Conservation (phyloP, 2,888 invertebrate species). For the Pocota personata region DNA sequence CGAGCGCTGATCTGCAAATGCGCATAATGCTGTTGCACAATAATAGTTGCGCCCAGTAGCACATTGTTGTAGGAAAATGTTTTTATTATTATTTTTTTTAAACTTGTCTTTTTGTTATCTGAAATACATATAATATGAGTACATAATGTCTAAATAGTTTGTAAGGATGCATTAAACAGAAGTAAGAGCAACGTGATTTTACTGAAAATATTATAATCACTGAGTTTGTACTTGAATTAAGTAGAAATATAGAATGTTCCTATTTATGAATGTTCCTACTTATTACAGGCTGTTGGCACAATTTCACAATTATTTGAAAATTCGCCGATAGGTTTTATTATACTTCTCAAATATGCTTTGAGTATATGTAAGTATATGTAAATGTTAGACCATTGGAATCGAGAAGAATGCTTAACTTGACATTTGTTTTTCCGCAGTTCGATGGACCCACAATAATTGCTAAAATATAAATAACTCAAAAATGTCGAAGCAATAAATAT, state of each 20-base stretch:
- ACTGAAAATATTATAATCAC: not conserved
- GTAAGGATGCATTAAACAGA: not conserved
- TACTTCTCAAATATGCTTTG: too few relatives aligned
- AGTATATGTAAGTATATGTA: too few relatives aligned
- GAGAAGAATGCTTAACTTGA: too few relatives aligned
- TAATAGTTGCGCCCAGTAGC: constrained; percentile 32
- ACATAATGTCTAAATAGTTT: not conserved
- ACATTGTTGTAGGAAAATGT: not conserved
- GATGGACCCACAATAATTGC: too few relatives aligned
- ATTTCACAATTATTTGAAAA: too few relatives aligned
- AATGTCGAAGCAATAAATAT: too few relatives aligned
- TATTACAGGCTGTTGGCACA: too few relatives aligned
- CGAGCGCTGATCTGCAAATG: constrained; percentile 75
- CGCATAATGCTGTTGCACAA: constrained; percentile 75
- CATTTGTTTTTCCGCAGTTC: too few relatives aligned
- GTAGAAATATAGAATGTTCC: not conserved
- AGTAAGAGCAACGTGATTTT: constrained; percentile 13
- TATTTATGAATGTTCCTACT: too few relatives aligned
- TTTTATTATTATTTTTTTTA: not conserved
- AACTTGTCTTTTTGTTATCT: not conserved
- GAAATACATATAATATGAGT: not conserved
- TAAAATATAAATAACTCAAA: too few relatives aligned
- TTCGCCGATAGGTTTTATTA: too few relatives aligned
- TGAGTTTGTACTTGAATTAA: not conserved
- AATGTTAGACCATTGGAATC: too few relatives aligned